Conservation (phyloP, 2,888 invertebrate species). For the Zele albiditarsus region DNA sequence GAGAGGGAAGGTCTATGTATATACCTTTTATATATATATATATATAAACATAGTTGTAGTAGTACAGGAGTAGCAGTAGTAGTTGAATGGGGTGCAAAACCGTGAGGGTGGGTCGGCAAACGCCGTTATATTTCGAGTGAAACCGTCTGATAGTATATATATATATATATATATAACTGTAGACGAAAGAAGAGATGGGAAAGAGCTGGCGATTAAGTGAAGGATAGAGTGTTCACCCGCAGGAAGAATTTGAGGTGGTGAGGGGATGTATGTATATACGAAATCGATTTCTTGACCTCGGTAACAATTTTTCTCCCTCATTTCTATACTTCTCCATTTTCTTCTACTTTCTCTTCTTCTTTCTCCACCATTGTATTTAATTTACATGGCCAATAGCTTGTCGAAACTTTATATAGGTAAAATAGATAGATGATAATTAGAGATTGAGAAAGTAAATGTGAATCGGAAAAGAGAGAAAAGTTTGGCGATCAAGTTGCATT, state of each 20-base stretch:
- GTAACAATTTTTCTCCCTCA: conserved; percentile 49
- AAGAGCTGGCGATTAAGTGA: conserved; percentile 52
- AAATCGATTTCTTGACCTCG: conserved; percentile 71
- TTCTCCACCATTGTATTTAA: conserved; percentile 31
- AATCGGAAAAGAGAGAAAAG: neutral
- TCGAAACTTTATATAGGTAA: conserved; percentile 37
- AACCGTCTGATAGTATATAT: neutral
- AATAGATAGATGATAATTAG: neutral
- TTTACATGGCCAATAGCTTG: conserved; percentile 42
- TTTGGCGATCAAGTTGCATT: neutral
- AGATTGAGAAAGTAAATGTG: neutral
- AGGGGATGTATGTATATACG: conserved; percentile 54
- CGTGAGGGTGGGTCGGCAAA: conserved; percentile 54
- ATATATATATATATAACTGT: conserved; percentile 1
- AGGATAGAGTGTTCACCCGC: conserved; percentile 47
- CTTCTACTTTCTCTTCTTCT: conserved; percentile 21
- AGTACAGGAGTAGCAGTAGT: neutral
- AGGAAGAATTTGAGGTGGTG: conserved; percentile 52
- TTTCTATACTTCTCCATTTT: conserved; percentile 19
- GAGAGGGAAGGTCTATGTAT: conserved; percentile 31
- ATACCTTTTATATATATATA: conserved; percentile 7
- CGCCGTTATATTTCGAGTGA: conserved; percentile 21
- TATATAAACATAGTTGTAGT: conserved; percentile 5
- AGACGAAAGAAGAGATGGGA: conserved; percentile 43
- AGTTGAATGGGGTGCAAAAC: conserved; percentile 32